These are phyloP conservation scores for Seriola dumerili DNA, from an alignment of 2,113 vertebrate genomes.

Conservation along the genomic window DNA sequence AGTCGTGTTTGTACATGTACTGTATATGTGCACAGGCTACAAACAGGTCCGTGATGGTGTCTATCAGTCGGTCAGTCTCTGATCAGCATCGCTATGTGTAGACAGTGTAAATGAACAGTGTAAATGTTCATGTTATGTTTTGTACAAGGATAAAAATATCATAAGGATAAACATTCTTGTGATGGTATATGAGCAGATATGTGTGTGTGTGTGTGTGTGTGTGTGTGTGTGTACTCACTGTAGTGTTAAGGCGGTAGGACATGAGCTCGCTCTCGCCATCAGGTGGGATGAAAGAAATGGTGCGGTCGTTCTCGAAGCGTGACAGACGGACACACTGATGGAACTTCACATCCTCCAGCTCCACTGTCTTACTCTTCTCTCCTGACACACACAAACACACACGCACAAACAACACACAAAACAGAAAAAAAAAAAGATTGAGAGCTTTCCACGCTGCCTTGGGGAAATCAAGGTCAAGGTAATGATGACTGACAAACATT, in stretches of 20 bases:
- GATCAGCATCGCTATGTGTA: background rate
- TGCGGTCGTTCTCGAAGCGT: constrained; percentile 89
- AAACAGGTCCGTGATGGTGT: no score
- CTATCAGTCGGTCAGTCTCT: no score
- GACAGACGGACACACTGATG: constrained; percentile 90
- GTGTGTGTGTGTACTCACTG: constrained; percentile 74
- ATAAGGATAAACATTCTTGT: background rate
- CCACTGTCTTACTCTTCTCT: constrained; percentile 87
- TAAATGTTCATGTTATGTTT: background rate
- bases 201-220: constrained; percentile 1
- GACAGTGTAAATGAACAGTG: background rate
- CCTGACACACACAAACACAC: constrained; percentile 69
- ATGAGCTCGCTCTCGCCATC: constrained; percentile 89
- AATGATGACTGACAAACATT: constrained; percentile 67
- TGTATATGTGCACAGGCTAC: no score
- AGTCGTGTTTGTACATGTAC: no score
- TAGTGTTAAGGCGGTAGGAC: constrained; percentile 88
- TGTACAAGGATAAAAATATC: background rate
- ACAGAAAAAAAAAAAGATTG: constrained; percentile 32
- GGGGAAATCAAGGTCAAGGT: constrained; percentile 70
- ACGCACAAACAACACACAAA: constrained; percentile 27
- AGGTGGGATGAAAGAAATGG: constrained; percentile 89
- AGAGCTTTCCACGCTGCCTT: constrained; percentile 56
- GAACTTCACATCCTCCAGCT: constrained; percentile 89
- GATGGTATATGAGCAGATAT: background rate